Evolutionary conservation across 2,888 invertebrate genomes (phyloP), one percentile per base, ranked within the genome.

Genomic region (Neoitamus cyanurus): DNA sequence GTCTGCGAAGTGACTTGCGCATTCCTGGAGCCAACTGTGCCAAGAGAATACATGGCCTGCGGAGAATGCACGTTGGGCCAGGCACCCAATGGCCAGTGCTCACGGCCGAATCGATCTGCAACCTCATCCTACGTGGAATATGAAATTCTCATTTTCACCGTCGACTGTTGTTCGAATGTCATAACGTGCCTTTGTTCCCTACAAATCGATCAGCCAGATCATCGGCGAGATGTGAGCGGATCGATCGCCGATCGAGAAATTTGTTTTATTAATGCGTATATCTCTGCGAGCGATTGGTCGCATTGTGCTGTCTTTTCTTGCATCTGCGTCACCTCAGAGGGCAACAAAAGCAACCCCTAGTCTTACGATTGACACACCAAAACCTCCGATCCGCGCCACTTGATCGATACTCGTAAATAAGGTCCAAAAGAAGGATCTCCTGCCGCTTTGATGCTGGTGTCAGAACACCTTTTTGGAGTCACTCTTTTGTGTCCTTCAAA

Each of bases 191-290:
- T 68, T 84, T 84, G 84, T 84, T 84, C 15, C 20, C 28, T 31
- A 68, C 68, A 84, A 84, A 84, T 77, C 77, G 84, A 84, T 84
- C 84, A 84, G 84, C 75, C 83, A 75, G 77, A 84, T 84, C 84
- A 84, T 77, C 77, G 34, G 68, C 48, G 11, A 70, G 83, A 68
- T 78, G 48, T 78, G 48, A 78, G 42, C 48, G 30, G 78, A 30
- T 15, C 30, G 28, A 25, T 25, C 58, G 20, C 34, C 28, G 31
- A 75, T 83, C 28, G 28, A n/a, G 34, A 28, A 83, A 48, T 73
- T 73, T 83, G 58, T 83, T 73, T 83, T 83, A 30, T 75, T 48
- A 75, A 73, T 75, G 73, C 48, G 30, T 20, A 58, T 83, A 72
- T 83, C 70, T 83, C 70, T 72, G 46, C 69, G 20, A 36, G 11